Base-by-base conservation (phyloP, 2,888 invertebrate genomes). In the Branchipolynoe longqiensis region DNA sequence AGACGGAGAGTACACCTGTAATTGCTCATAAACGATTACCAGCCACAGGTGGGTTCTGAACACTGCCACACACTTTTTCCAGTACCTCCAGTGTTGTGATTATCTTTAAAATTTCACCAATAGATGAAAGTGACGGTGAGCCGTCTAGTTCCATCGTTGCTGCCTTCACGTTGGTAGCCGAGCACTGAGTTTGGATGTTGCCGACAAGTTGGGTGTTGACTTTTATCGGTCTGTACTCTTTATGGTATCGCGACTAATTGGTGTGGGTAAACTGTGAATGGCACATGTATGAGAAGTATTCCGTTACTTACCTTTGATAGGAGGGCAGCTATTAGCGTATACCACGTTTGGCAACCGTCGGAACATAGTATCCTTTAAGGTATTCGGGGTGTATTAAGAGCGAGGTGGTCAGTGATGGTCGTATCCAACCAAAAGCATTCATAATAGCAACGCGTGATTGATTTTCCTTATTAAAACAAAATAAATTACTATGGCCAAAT, bases 1-100 rank as follows among this genome's bases (percentile, higher is more conserved):
- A 69, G 33, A 36, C n/a, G 33, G 69, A 69, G 69, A 64, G 38
- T 69, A 69, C 69, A 69, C 69, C 69, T 69, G 69, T 69, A 69
- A 69, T 69, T 69, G 69, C 69, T 69, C 69, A 69, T 33, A 36
- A n/a, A 69, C 12, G 69, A 69, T 69, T 69, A 18, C 69, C 69
- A 69, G 69, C 38, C 8, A 69, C 36, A 36, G 69, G 69, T 69
- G 69, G 69, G 69, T 38, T 36, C 22, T 33, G 38, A 69, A 69
- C 38, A 3, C 69, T 69, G 38, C 38, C 69, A 33, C 69, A 69
- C 69, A 69, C 33, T 69, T n/a, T n/a, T n/a, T n/a, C 33, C 36
- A 4, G 38, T 69, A 8, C 33, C 38, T 69, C 69, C 69, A 69
- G 18, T 69, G 69, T 69, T 2, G 69, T 69, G 36, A 69, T 36